phyloP scores from a whole-genome alignment of 2,888 invertebrate genomes.

The Oeneis ivallda region DNA sequence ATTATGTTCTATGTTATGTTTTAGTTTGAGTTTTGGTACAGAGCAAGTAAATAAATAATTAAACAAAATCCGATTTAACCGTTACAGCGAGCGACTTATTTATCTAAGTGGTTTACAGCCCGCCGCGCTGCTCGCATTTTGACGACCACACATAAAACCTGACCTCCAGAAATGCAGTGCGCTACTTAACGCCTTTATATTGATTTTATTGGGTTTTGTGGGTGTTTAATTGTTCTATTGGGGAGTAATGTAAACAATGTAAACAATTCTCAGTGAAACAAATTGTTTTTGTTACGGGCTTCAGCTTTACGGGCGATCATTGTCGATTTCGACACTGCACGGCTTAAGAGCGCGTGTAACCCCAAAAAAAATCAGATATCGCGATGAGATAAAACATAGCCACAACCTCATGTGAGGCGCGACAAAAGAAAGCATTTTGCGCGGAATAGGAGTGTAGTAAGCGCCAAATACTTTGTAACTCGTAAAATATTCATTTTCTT shows the following conservation, averaged over 20 bases:
- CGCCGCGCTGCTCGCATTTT: slow-evolving; percentile 50
- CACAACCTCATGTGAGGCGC: too few relatives aligned
- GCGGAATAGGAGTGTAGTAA: too few relatives aligned
- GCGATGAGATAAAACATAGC: too few relatives aligned
- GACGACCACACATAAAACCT: slow-evolving; percentile 68
- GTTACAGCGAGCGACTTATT: slow-evolving; percentile 64
- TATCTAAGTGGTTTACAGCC: slow-evolving; percentile 71
- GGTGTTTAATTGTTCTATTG: slow-evolving; percentile 42
- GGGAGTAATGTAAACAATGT: slow-evolving; percentile 33
- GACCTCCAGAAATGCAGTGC: slow-evolving; percentile 46
- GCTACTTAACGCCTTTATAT: slow-evolving; percentile 45
- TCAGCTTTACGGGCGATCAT: slow-evolving; percentile 23
- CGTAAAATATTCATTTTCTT: too few relatives aligned
- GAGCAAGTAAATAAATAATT: slow-evolving; percentile 49
- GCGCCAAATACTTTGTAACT: too few relatives aligned
- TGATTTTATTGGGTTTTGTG: slow-evolving; percentile 45
- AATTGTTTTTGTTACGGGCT: slow-evolving; percentile 36
- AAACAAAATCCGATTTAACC: slow-evolving; percentile 67
- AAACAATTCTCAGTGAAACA: slow-evolving; percentile 30
- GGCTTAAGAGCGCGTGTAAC: too few relatives aligned
- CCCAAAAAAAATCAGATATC: too few relatives aligned
- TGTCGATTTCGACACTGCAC: slow-evolving; percentile 3
- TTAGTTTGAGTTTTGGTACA: too few relatives aligned
- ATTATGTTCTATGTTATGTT: too few relatives aligned
- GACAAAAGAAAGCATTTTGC: too few relatives aligned